Percentiles rank a stretch among this genome's conserved stretches.
Evolutionary conservation across 2,113 vertebrate genomes (phyloP).

Genomic region (Uria aalge): DNA sequence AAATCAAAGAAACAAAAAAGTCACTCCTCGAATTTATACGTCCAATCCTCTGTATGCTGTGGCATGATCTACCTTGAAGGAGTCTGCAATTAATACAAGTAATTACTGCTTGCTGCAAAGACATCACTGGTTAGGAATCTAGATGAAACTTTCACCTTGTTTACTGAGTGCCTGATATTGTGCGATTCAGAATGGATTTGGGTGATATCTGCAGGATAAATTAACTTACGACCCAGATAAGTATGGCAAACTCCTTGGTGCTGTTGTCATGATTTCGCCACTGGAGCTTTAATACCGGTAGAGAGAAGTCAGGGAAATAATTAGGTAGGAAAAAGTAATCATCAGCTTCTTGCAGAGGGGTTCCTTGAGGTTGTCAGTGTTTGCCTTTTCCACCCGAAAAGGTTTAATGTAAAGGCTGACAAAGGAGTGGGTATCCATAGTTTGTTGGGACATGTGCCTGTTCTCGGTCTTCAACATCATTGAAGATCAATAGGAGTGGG

Average conservation of each 20-base stretch:
- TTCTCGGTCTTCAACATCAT: background rate
- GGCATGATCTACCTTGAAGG: conserved; percentile 2
- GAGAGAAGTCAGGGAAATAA: background rate
- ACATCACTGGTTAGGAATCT: conserved; percentile 12
- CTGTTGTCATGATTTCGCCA: background rate
- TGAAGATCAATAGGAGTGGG: background rate
- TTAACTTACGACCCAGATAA: background rate
- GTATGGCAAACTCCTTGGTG: background rate
- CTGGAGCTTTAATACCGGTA: background rate
- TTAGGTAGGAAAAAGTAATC: background rate
- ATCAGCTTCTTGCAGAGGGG: background rate
- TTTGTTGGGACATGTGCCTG: background rate
- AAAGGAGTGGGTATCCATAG: background rate
- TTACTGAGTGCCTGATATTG: background rate
- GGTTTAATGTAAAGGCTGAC: background rate
- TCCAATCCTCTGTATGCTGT: background rate
- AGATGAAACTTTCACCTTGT: conserved; percentile 36
- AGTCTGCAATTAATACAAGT: conserved; percentile 45
- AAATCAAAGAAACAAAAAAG: conserved; percentile 21
- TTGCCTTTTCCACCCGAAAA: background rate
- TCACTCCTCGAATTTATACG: background rate
- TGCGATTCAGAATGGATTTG: conserved; percentile 10
- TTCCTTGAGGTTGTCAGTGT: background rate
- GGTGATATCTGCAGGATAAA: background rate
- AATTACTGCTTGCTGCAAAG: conserved; percentile 35